A percentile compares a stretch with the other conserved stretches of the same genome.
Conservation (phyloP, 1,140 invertebrate species). For the Agraylea sexmaculata region DNA sequence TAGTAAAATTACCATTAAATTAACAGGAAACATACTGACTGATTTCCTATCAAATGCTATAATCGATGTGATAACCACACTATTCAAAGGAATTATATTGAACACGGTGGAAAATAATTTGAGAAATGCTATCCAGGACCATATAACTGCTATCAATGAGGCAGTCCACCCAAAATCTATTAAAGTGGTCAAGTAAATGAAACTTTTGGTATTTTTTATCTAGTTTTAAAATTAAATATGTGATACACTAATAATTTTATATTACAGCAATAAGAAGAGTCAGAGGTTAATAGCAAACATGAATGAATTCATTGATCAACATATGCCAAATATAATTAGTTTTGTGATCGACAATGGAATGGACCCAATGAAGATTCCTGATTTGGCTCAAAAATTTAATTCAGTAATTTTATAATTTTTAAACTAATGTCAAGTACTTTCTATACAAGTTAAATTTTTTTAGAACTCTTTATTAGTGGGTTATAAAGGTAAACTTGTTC, state of each 20-base stretch:
- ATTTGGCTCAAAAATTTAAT: too few relatives aligned
- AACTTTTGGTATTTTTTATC: too few relatives aligned
- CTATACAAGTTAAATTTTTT: too few relatives aligned
- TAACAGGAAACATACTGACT: slow-evolving; percentile 33
- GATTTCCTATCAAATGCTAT: slow-evolving; percentile 38
- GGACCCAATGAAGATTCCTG: slow-evolving; percentile 35
- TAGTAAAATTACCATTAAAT: slow-evolving; percentile 31
- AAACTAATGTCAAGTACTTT: too few relatives aligned
- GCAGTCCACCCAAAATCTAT: too few relatives aligned
- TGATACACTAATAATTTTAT: too few relatives aligned
- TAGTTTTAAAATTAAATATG: too few relatives aligned
- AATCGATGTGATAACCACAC: slow-evolving; percentile 27
- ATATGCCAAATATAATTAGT: slow-evolving; percentile 27
- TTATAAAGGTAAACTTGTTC: too few relatives aligned
- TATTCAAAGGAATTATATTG: slow-evolving; percentile 35
- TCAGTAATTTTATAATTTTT: too few relatives aligned
- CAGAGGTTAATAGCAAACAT: slow-evolving; percentile 27
- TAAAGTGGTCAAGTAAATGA: too few relatives aligned
- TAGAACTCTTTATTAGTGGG: too few relatives aligned
- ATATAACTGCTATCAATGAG: slow-evolving; percentile 17
- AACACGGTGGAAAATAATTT: slow-evolving; percentile 26
- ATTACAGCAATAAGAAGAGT: too few relatives aligned
- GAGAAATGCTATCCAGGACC: slow-evolving; percentile 14
- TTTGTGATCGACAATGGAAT: slow-evolving; percentile 30
- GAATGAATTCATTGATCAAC: slow-evolving; percentile 36